Conservation (phyloP, 2,797 vertebrate species). For the Pristis pectinata region DNA sequence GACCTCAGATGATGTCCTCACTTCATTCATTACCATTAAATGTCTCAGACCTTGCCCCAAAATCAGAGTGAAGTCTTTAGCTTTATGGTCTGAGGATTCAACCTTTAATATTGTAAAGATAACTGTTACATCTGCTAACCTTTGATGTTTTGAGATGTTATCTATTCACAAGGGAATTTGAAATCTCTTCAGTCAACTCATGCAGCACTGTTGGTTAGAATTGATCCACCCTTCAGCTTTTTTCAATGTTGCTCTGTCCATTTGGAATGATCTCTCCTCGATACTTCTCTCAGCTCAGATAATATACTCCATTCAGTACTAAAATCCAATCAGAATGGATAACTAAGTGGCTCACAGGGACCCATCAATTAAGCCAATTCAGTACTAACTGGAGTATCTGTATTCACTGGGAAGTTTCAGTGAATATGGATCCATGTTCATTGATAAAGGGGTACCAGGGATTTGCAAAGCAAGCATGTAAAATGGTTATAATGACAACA, state of each 20-base stretch:
- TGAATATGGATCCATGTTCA: background rate
- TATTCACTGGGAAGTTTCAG: background rate
- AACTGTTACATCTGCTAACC: background rate
- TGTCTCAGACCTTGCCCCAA: background rate
- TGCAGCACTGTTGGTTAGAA: background rate
- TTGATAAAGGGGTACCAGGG: background rate
- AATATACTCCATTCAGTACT: background rate
- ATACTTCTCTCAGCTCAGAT: background rate
- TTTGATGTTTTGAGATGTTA: background rate
- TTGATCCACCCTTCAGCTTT: background rate
- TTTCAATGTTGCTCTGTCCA: background rate
- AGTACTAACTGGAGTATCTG: background rate
- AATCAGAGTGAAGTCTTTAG: background rate
- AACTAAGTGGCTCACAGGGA: background rate
- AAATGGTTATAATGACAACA: background rate
- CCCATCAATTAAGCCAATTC: background rate
- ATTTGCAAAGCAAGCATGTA: background rate
- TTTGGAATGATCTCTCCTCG: background rate
- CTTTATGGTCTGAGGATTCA: background rate
- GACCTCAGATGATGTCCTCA: background rate
- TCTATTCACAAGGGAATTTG: background rate
- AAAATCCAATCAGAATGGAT: background rate
- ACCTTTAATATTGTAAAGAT: background rate
- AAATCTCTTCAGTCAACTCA: background rate
- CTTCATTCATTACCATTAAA: no score